phyloP scores from a whole-genome alignment of 1,140 invertebrate genomes.

The Andrena cerasifolii region DNA sequence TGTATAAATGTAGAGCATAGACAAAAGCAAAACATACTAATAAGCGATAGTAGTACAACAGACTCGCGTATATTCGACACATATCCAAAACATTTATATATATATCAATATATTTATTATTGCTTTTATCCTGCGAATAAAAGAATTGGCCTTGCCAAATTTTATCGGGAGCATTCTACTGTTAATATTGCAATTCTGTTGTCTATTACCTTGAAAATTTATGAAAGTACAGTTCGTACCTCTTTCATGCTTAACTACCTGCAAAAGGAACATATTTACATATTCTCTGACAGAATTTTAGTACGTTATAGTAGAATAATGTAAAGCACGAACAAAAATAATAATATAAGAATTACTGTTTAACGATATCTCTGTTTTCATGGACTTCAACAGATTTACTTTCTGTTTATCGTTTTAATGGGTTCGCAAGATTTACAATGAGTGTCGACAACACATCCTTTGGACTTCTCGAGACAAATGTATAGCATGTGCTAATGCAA shows the following conservation, averaged over 20 bases:
- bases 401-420: constrained; percentile 3
- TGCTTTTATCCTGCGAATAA: not conserved
- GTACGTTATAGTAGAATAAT: not conserved
- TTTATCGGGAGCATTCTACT: constrained; percentile 2
- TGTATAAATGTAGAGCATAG: not conserved
- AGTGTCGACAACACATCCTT: constrained; percentile 54
- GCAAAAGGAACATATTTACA: constrained; percentile 5
- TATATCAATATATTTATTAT: not conserved
- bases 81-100: not conserved
- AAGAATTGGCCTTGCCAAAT: not conserved
- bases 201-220: not conserved
- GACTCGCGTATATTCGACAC: constrained; percentile 1
- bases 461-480: constrained; percentile 48
- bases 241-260: not conserved
- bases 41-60: not conserved
- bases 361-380: constrained; percentile 16
- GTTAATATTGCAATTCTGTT: not conserved
- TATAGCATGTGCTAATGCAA: constrained; percentile 40
- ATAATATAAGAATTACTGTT: constrained; percentile 6
- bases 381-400: not conserved
- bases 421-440: not conserved
- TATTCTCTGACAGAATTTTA: not conserved
- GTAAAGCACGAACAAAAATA: constrained; percentile 8
- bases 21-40: constrained; percentile 6
- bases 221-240: not conserved